Conservation (phyloP, 2,888 invertebrate genomes). For the Hypena proboscidalis region DNA sequence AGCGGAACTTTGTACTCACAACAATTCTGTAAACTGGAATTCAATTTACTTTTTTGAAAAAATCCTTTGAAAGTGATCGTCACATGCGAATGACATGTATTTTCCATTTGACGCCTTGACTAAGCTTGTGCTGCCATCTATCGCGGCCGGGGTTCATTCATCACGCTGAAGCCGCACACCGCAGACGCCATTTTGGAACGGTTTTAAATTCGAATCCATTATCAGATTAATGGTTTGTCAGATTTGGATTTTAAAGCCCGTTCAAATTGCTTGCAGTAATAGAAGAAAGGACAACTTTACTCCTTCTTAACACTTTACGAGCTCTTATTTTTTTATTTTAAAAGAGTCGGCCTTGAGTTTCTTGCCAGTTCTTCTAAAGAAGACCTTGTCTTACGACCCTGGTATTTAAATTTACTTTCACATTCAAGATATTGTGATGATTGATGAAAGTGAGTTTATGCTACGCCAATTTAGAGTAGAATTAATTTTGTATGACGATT, state of each 20-base stretch:
- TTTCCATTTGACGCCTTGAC: constrained; percentile 43
- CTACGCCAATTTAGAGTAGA: too few relatives aligned
- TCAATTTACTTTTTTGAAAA: constrained; percentile 33
- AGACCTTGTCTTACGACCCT: too few relatives aligned
- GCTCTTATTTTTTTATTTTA: too few relatives aligned
- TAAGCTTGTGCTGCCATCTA: constrained; percentile 26
- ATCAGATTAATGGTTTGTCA: background rate
- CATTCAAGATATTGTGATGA: too few relatives aligned
- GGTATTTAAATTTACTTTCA: too few relatives aligned
- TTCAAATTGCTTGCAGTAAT: too few relatives aligned
- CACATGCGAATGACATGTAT: constrained; percentile 34
- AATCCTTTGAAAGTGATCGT: constrained; percentile 7
- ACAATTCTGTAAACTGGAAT: constrained; percentile 21
- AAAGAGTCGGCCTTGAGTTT: too few relatives aligned
- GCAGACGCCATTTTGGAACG: constrained; percentile 36
- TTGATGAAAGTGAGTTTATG: too few relatives aligned
- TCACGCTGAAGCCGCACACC: constrained; percentile 35
- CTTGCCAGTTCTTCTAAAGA: too few relatives aligned
- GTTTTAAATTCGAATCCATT: constrained; percentile 7
- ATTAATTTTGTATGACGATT: too few relatives aligned
- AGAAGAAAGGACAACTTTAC: too few relatives aligned
- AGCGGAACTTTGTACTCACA: constrained; percentile 14
- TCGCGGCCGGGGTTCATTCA: constrained; percentile 39
- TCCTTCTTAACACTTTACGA: too few relatives aligned
- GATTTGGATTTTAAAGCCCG: background rate